Percentiles rank a stretch among this genome's conserved stretches.
Evolutionary conservation across 1,140 invertebrate genomes (phyloP).

Genomic region (Thaumatotibia leucotreta): DNA sequence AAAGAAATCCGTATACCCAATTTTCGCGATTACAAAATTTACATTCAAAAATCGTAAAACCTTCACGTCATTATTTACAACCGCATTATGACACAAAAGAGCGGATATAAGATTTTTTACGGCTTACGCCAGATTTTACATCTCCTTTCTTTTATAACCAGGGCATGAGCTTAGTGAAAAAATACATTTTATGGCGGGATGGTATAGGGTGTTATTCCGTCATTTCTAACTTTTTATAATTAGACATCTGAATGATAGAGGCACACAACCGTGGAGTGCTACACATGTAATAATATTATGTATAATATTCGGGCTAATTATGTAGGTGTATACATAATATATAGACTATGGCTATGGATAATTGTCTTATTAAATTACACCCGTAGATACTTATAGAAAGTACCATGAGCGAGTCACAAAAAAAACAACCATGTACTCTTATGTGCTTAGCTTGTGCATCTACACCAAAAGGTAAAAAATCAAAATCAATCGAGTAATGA

Average conservation of each 20-base stretch:
- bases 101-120: conserved; percentile 13
- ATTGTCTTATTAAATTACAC: too few relatives aligned
- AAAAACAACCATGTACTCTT: too few relatives aligned
- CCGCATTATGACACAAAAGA: conserved; percentile 10
- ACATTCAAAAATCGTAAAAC: conserved; percentile 13
- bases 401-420: too few relatives aligned
- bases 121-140: conserved; percentile 3
- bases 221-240: not conserved
- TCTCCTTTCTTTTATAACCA: conserved; percentile 8
- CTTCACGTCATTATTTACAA: conserved; percentile 11
- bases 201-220: not conserved
- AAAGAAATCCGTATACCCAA: conserved; percentile 1
- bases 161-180: conserved; percentile 8
- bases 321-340: too few relatives aligned
- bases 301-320: too few relatives aligned
- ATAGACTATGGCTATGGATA: too few relatives aligned
- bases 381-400: too few relatives aligned
- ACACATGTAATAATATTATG: too few relatives aligned
- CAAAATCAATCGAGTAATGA: too few relatives aligned
- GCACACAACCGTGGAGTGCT: too few relatives aligned
- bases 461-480: too few relatives aligned
- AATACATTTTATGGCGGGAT: not conserved
- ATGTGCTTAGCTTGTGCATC: too few relatives aligned
- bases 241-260: not conserved
- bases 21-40: conserved; percentile 12